Evolutionary conservation across 2,113 vertebrate species (phyloP).

Genomic region (Raja brachyura): DNA sequence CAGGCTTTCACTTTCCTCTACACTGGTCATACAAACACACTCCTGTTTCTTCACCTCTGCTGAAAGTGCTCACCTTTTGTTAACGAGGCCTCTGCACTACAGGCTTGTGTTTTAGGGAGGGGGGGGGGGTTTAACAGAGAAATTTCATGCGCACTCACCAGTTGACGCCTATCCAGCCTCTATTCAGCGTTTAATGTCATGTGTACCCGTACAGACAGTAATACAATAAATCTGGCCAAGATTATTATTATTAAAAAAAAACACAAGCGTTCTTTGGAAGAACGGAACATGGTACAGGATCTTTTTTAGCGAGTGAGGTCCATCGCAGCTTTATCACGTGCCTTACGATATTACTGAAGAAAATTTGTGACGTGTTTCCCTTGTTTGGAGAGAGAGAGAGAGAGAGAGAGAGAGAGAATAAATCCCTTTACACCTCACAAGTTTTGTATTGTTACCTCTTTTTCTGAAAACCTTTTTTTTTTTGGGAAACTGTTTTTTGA

Average conservation of each 20-base stretch:
- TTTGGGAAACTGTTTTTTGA: conserved; percentile 82
- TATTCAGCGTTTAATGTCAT: conserved; percentile 9
- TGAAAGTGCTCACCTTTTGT: background rate
- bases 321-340: conserved; percentile 99
- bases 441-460: conserved; percentile 99
- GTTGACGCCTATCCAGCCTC: conserved; percentile 30
- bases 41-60: conserved; percentile 9
- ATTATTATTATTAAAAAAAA: background rate
- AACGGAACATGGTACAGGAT: conserved; percentile 91
- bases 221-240: conserved; percentile 31
- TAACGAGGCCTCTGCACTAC: background rate
- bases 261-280: conserved; percentile 77
- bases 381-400: conserved; percentile 73
- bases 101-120: conserved; percentile 28
- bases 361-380: conserved; percentile 87
- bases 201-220: conserved; percentile 28
- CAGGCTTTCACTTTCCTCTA: conserved; percentile 22
- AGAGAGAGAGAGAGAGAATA: conserved; percentile 67
- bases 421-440: conserved; percentile 98
- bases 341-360: conserved; percentile 98
- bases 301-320: conserved; percentile 90
- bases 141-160: conserved; percentile 33
- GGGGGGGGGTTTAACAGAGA: background rate
- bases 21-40: conserved; percentile 26
- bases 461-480: conserved; percentile 95